Evolutionary conservation across 1,140 invertebrate genomes (phyloP).

Genomic region (Neodiprion fabricii): DNA sequence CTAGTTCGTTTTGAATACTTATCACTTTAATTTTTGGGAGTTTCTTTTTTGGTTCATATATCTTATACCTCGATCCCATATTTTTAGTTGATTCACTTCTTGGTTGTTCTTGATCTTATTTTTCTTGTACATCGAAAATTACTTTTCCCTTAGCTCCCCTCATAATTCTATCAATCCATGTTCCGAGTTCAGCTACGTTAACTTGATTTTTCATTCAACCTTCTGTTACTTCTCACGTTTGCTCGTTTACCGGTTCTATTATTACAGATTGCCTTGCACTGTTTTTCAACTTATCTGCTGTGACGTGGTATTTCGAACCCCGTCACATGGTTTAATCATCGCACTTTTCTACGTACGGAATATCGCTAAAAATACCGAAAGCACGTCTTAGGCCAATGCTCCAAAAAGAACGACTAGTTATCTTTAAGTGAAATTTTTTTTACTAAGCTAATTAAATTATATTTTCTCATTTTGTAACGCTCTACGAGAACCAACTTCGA

Average conservation of each 20-base stretch:
- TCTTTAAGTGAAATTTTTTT: too few relatives aligned
- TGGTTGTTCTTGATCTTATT: slow-evolving; percentile 11
- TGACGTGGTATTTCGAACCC: too few relatives aligned
- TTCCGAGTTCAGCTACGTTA: slow-evolving; percentile 5
- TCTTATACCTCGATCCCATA: slow-evolving; percentile 16
- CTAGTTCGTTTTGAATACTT: not conserved
- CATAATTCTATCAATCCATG: slow-evolving; percentile 10
- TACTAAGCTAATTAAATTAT: too few relatives aligned
- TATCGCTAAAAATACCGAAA: too few relatives aligned
- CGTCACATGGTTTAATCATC: too few relatives aligned
- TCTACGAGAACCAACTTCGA: too few relatives aligned
- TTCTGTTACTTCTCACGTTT: slow-evolving; percentile 2
- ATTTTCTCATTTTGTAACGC: too few relatives aligned
- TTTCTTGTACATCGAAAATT: slow-evolving; percentile 13
- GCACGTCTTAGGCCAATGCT: too few relatives aligned
- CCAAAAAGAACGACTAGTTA: too few relatives aligned
- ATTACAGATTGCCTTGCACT: not conserved
- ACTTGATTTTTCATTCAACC: slow-evolving; percentile 6
- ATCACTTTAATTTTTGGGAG: slow-evolving; percentile 21
- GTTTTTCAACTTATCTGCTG: slow-evolving; percentile 3
- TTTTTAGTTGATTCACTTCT: slow-evolving; percentile 13
- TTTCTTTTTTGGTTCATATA: slow-evolving; percentile 12
- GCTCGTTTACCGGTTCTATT: not conserved
- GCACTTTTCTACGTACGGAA: too few relatives aligned
- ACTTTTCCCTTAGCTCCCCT: slow-evolving; percentile 16